Evolutionary conservation across 2,888 invertebrate species (phyloP).

Genomic region (Idaea biselata): DNA sequence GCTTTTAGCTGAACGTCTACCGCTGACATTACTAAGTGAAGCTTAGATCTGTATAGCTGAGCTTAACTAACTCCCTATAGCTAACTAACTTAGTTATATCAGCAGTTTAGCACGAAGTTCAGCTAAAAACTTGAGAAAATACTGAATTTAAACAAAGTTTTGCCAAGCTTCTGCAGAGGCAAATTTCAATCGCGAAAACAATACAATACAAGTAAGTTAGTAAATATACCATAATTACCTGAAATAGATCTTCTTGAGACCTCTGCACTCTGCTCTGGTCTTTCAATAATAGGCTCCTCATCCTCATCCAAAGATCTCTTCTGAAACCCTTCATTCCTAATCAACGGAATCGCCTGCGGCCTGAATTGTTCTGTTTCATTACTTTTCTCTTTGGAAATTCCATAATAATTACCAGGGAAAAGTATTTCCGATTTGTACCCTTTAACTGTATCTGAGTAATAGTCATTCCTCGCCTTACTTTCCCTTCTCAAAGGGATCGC

Average conservation of each 20-base stretch:
- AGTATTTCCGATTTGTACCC: constrained; percentile 61
- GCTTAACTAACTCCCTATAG: too few species aligned
- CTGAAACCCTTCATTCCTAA: constrained; percentile 56
- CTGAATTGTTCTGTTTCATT: constrained; percentile 47
- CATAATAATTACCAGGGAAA: constrained; percentile 74
- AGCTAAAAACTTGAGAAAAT: too few species aligned
- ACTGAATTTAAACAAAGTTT: too few species aligned
- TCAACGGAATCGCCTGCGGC: constrained; percentile 64
- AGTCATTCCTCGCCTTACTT: constrained; percentile 52
- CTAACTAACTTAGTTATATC: too few species aligned
- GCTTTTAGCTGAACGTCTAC: too few species aligned
- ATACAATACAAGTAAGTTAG: background rate
- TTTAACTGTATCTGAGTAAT: constrained; percentile 52
- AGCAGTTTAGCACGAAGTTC: too few species aligned
- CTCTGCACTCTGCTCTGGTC: constrained; percentile 52
- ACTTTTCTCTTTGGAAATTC: constrained; percentile 75
- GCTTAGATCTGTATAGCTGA: too few species aligned
- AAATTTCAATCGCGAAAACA: too few species aligned
- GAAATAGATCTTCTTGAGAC: constrained; percentile 69
- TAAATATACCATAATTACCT: constrained; percentile 47
- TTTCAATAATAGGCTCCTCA: constrained; percentile 56
- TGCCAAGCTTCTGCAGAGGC: too few species aligned
- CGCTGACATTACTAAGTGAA: too few species aligned
- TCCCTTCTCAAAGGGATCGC: constrained; percentile 54
- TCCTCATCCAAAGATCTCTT: constrained; percentile 56